Percentiles rank a stretch among this genome's conserved stretches.
Conservation (phyloP, 2,113 vertebrate species). For the Ovis canadensis region DNA sequence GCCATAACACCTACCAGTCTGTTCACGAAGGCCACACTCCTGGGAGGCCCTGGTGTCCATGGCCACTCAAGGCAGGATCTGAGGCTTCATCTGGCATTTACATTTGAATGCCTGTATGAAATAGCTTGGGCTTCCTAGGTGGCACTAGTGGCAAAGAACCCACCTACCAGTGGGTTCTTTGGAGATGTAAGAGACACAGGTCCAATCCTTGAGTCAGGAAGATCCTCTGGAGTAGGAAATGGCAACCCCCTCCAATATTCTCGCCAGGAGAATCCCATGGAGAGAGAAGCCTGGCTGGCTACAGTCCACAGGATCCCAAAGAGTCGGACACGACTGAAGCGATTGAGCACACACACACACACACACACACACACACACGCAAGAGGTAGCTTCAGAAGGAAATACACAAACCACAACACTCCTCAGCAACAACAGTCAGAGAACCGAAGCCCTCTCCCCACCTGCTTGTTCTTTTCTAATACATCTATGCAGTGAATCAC, state of each 20-base stretch:
- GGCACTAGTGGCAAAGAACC: background rate
- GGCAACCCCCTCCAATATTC: background rate
- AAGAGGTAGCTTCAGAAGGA: background rate
- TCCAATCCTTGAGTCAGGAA: background rate
- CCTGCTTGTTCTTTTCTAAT: background rate
- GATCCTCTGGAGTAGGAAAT: background rate
- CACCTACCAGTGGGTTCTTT: background rate
- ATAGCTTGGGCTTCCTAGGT: background rate
- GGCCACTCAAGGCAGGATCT: background rate
- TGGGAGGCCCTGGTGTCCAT: background rate
- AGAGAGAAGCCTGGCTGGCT: background rate
- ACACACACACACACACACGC: fast-evolving
- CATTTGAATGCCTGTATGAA: background rate
- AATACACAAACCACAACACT: background rate
- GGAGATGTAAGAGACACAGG: background rate
- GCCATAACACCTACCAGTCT: background rate
- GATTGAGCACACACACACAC: fast-evolving
- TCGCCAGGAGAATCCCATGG: background rate
- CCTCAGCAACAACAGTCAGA: background rate
- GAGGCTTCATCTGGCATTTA: background rate
- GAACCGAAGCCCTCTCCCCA: background rate
- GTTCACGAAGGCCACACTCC: background rate
- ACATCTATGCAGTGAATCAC: background rate
- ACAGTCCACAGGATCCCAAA: background rate
- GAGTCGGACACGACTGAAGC: background rate